Evolutionary conservation across 2,888 invertebrate species (phyloP).

Genomic region (Lomographa bimaculata): DNA sequence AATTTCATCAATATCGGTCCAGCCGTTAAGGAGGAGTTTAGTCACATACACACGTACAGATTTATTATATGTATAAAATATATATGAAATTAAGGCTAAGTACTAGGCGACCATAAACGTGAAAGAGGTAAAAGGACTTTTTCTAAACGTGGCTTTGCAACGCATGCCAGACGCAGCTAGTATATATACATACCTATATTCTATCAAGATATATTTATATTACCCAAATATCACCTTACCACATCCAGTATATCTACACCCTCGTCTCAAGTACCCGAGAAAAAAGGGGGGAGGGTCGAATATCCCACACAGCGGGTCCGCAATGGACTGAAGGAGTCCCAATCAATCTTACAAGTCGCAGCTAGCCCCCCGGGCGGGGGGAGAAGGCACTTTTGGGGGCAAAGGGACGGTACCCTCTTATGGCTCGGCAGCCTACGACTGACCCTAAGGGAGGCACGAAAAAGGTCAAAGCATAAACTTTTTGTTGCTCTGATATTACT

Average conservation of each 20-base stretch:
- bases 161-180: no score
- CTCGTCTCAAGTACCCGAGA: constrained; percentile 59
- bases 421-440: constrained; percentile 60
- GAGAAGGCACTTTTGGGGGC: constrained; percentile 54
- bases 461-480: constrained; percentile 72
- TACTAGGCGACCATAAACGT: no score
- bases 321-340: constrained; percentile 84
- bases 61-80: no score
- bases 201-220: no score
- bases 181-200: no score
- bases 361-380: constrained; percentile 47
- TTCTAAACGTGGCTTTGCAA: no score
- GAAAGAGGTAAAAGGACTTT: no score
- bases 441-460: constrained; percentile 72
- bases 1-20: no score
- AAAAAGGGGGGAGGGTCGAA: constrained; percentile 78
- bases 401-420: constrained; percentile 80
- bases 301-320: constrained; percentile 74
- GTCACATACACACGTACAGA: no score
- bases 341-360: constrained; percentile 84
- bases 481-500: constrained; percentile 57
- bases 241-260: constrained; percentile 63
- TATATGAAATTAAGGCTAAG: no score
- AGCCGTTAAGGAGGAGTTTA: no score
- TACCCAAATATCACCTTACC: no score